Evolutionary conservation across 1,140 invertebrate species (phyloP).

Genomic region (Nymphalis io): DNA sequence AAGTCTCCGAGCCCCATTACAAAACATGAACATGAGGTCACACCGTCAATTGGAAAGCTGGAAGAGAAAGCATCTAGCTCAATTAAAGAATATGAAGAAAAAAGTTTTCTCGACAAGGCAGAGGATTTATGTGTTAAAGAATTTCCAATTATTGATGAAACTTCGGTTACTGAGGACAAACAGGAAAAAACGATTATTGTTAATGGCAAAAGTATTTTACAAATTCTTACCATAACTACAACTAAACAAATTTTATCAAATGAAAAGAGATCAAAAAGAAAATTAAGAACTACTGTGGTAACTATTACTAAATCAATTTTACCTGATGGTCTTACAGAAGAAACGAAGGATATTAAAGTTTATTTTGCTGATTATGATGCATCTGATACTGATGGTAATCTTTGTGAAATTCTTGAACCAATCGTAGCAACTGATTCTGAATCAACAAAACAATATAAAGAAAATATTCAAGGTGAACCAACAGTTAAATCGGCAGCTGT

Average conservation of each 20-base stretch:
- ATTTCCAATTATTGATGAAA: constrained; percentile 23
- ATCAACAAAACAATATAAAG: background rate
- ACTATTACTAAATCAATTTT: constrained; percentile 32
- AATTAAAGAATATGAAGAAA: background rate
- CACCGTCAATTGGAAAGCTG: too few relatives aligned
- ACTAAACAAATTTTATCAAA: constrained; percentile 26
- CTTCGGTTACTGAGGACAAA: constrained; percentile 21
- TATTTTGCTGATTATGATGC: constrained; percentile 26
- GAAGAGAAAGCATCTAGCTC: background rate
- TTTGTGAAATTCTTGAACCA: constrained; percentile 34
- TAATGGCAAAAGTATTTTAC: constrained; percentile 27
- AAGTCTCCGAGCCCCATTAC: constrained; percentile 10
- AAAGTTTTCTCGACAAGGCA: background rate
- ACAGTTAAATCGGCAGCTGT: background rate
- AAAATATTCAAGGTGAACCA: background rate
- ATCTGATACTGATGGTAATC: background rate
- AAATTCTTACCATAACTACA: constrained; percentile 28
- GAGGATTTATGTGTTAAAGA: background rate
- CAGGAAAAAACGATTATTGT: constrained; percentile 26
- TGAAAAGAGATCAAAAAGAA: background rate
- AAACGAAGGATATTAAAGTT: constrained; percentile 27
- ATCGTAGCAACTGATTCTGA: constrained; percentile 11
- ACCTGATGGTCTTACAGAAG: constrained; percentile 26
- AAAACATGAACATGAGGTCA: too few relatives aligned
- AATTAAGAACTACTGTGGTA: constrained; percentile 25